Conservation (phyloP, 2,113 vertebrate genomes). For the Danionella cerebrum region DNA sequence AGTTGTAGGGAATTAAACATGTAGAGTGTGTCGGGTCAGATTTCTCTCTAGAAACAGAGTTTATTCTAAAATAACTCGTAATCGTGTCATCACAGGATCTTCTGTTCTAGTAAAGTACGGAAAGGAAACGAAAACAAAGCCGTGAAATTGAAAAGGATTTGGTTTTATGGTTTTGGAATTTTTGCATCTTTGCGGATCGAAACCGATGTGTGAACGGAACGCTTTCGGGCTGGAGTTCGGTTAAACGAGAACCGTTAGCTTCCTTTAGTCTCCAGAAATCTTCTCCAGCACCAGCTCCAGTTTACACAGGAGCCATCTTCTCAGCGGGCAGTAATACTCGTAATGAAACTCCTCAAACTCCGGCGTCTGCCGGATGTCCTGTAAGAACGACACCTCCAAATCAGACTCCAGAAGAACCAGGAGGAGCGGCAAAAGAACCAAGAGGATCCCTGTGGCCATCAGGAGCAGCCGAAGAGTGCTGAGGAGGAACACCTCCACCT, state of each 20-base stretch:
- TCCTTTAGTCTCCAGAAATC: constrained; percentile 46
- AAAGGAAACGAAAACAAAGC: no score
- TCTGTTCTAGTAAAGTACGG: no score
- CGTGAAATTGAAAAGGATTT: no score
- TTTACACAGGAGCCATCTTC: constrained; percentile 88
- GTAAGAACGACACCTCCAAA: constrained; percentile 92
- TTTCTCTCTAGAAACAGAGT: no score
- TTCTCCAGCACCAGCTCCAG: constrained; percentile 75
- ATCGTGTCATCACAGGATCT: no score
- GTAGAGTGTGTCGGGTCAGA: no score
- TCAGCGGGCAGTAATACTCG: constrained; percentile 94
- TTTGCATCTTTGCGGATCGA: no score
- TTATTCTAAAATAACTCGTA: no score
- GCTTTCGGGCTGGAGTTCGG: constrained; percentile 29
- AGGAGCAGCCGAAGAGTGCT: constrained; percentile 75
- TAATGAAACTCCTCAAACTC: constrained; percentile 98
- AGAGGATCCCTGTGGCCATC: constrained; percentile 58
- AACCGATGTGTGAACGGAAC: constrained; percentile 34
- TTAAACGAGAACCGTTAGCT: no score
- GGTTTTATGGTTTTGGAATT: no score
- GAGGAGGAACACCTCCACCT: constrained; percentile 79
- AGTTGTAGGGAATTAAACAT: no score
- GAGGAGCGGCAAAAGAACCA: constrained; percentile 76
- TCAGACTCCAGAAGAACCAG: constrained; percentile 93
- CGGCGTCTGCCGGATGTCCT: constrained; percentile 93